phyloP scores from a whole-genome alignment of 2,888 invertebrate species.

The Oegoconia quadripuncta region DNA sequence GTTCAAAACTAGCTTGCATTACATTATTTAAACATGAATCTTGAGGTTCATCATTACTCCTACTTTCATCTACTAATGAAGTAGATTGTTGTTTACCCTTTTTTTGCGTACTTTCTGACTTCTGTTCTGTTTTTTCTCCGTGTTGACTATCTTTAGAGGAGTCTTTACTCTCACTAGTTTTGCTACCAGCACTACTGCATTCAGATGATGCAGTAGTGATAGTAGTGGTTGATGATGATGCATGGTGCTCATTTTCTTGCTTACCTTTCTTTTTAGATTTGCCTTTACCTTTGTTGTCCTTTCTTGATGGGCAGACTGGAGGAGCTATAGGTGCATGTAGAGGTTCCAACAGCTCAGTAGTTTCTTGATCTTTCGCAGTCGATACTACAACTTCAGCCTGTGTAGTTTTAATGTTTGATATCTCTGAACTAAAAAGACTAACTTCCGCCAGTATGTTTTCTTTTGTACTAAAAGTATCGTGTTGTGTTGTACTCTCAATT shows the following conservation, averaged over 20 bases:
- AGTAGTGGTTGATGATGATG: conserved; percentile 11
- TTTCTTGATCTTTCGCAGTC: conserved; percentile 8
- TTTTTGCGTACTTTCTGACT: conserved; percentile 33
- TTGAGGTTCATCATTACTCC: conserved; percentile 5
- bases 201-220: conserved; percentile 11
- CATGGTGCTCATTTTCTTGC: conserved; percentile 32
- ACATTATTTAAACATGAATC: neutral
- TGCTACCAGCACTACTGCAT: conserved; percentile 11
- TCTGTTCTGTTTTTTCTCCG: conserved; percentile 35
- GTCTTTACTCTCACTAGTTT: conserved; percentile 23
- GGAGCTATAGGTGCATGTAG: conserved; percentile 19
- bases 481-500: conserved; percentile 2
- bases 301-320: conserved; percentile 48
- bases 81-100: conserved; percentile 52
- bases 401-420: conserved; percentile 1
- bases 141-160: conserved; percentile 25
- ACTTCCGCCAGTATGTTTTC: too few relatives aligned
- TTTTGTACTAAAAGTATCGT: neutral
- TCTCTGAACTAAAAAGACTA: too few relatives aligned
- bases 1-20: conserved; percentile 38
- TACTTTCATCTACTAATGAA: conserved; percentile 13
- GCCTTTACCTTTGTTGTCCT: conserved; percentile 58
- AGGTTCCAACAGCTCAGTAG: conserved; percentile 14
- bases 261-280: conserved; percentile 62
- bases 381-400: conserved; percentile 5